Evolutionary conservation across 2,113 vertebrate species (phyloP).

Genomic region (Podarcis raffonei): DNA sequence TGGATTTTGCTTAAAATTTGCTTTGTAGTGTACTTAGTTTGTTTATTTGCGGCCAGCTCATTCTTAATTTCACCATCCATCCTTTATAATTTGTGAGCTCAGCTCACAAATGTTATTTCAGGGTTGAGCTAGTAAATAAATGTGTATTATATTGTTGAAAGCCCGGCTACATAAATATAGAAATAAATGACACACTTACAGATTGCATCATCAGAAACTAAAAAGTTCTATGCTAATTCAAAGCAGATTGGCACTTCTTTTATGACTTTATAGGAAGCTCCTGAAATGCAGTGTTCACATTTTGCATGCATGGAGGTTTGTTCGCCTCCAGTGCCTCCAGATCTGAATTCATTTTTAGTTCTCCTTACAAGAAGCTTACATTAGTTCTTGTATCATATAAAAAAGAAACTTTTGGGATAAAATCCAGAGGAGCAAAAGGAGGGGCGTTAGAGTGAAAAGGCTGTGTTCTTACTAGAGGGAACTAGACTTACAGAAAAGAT

Average conservation of each 20-base stretch:
- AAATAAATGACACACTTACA: constrained; percentile 2
- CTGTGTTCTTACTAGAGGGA: not conserved
- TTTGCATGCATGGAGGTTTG: not conserved
- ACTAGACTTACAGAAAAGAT: not conserved
- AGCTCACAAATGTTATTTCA: constrained; percentile 11
- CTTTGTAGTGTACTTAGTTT: not conserved
- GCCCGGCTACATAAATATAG: constrained; percentile 10
- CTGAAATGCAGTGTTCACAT: not conserved
- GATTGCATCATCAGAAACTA: not conserved
- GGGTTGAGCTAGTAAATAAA: not conserved
- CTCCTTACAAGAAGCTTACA: not conserved
- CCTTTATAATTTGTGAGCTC: constrained; percentile 9
- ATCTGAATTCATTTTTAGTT: not conserved
- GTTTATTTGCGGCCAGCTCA: not conserved
- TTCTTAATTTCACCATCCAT: not conserved
- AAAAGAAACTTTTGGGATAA: not conserved
- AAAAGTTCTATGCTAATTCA: not conserved
- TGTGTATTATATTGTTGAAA: constrained; percentile 10
- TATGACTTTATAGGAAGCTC: not conserved
- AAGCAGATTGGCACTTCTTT: constrained; percentile 10
- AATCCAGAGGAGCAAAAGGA: not conserved
- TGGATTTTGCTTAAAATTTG: not conserved
- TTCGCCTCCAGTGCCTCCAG: constrained; percentile 1
- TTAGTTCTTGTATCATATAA: not conserved
- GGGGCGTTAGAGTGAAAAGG: not conserved